Percentiles rank a stretch among this genome's conserved stretches.
These are phyloP conservation scores for Vultur gryphus DNA, from an alignment of 2,797 vertebrate genomes.

Conservation along the genomic window DNA sequence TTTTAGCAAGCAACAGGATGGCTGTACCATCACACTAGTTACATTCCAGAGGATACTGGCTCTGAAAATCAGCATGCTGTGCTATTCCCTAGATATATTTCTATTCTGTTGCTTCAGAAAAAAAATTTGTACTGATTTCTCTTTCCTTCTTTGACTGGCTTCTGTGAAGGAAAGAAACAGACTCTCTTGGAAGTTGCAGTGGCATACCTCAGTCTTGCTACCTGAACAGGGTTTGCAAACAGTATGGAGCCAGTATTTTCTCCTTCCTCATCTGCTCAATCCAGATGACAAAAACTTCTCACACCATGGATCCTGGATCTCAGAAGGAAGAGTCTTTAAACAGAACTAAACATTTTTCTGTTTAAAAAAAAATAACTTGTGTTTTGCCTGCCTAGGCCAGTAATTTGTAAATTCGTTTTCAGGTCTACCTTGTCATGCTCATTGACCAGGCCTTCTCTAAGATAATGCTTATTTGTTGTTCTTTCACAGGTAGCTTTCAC, in stretches of 20 bases:
- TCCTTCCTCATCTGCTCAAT: not conserved
- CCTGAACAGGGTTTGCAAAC: not conserved
- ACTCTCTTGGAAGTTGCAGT: not conserved
- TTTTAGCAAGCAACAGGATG: not conserved
- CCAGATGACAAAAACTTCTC: not conserved
- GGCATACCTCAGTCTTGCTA: not conserved
- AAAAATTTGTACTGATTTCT: not conserved
- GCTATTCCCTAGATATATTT: not conserved
- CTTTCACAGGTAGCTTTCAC: not conserved
- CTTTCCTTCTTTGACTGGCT: not conserved
- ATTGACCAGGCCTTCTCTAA: not conserved
- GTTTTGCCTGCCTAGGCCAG: not conserved
- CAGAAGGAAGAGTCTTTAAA: not conserved
- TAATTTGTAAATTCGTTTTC: not conserved
- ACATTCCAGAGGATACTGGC: not conserved
- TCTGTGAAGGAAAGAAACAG: not conserved
- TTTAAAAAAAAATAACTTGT: not conserved
- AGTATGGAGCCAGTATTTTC: not conserved
- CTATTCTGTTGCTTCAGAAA: not conserved
- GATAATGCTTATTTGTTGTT: not conserved
- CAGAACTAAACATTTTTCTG: not conserved
- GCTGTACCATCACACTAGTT: not conserved
- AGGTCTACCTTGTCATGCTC: not conserved
- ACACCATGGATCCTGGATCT: not conserved
- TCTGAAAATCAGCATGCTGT: not conserved